Percentiles rank a stretch among this genome's conserved stretches.
These are phyloP conservation scores for Taenaris catops DNA, from an alignment of 2,888 invertebrate genomes.

Conservation along the genomic window DNA sequence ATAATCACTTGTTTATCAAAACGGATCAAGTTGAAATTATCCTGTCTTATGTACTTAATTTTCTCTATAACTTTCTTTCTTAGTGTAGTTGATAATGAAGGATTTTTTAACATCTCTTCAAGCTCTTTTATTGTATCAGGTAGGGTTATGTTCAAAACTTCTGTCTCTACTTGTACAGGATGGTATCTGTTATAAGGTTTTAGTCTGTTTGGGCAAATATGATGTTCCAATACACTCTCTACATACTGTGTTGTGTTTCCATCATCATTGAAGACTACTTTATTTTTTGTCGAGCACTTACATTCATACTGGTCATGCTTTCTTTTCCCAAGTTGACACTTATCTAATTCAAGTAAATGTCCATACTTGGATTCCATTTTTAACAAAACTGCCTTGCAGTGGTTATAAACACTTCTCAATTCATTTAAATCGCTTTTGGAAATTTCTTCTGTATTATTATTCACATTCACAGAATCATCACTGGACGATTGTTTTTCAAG, in stretches of 20 bases:
- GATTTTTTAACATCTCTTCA: constrained; percentile 38
- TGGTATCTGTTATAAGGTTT: constrained; percentile 11
- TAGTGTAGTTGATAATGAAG: constrained; percentile 32
- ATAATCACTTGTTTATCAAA: constrained; percentile 46
- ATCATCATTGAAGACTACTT: constrained; percentile 60
- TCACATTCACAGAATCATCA: constrained; percentile 6
- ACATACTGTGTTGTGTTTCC: constrained; percentile 41
- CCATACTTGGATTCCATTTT: constrained; percentile 64
- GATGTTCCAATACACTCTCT: constrained; percentile 29
- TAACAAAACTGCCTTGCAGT: constrained; percentile 51
- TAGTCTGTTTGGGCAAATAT: constrained; percentile 46
- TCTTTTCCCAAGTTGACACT: constrained; percentile 22
- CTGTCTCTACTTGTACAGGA: constrained; percentile 37
- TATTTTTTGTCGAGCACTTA: constrained; percentile 45
- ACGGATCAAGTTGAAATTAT: constrained; percentile 42
- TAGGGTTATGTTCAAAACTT: constrained; percentile 27
- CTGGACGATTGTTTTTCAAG: constrained; percentile 4
- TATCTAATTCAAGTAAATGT: constrained; percentile 43
- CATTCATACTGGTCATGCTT: constrained; percentile 33
- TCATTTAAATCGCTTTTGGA: constrained; percentile 48
- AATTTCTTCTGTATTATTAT: constrained; percentile 27
- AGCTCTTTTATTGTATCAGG: constrained; percentile 45
- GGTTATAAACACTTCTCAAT: constrained; percentile 46
- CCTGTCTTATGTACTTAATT: constrained; percentile 41
- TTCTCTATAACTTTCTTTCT: constrained; percentile 50